A percentile compares a stretch with the other conserved stretches of the same genome.
Conservation (phyloP, 2,888 invertebrate genomes). For the Cacoxenus indagator region DNA sequence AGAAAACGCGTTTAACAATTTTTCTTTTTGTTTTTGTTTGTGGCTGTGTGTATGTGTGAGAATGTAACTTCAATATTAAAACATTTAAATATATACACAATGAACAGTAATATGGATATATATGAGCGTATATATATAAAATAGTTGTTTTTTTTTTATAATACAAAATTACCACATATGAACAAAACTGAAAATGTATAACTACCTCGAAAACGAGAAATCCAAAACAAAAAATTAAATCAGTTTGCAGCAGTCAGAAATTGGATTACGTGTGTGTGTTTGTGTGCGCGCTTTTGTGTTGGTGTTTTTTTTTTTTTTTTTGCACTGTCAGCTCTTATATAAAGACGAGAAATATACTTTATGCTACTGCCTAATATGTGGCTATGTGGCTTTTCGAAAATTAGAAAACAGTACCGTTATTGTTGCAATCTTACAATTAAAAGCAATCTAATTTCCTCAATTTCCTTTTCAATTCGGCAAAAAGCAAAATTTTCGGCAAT, state of each 20-base stretch:
- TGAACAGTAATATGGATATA: too few relatives aligned
- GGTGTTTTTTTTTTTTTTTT: constrained; percentile 22
- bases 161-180: too few relatives aligned
- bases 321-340: constrained; percentile 24
- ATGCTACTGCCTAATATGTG: constrained; percentile 4
- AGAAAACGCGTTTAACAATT: constrained; percentile 11
- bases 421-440: neutral
- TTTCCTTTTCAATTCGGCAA: neutral
- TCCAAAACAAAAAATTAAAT: too few relatives aligned
- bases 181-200: too few relatives aligned
- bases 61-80: constrained; percentile 9
- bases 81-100: too few relatives aligned
- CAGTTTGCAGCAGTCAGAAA: too few relatives aligned
- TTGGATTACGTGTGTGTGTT: too few relatives aligned
- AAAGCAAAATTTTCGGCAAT: neutral
- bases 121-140: too few relatives aligned
- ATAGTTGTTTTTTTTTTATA: too few relatives aligned
- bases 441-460: too few relatives aligned
- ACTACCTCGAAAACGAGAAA: too few relatives aligned
- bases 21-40: constrained; percentile 29
- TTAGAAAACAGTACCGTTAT: too few relatives aligned
- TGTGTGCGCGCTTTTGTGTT: constrained; percentile 15
- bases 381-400: constrained; percentile 1
- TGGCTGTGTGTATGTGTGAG: constrained; percentile 9
- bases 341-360: constrained; percentile 8